Percentiles rank a stretch among this genome's conserved stretches.
Conservation (phyloP, 2,113 vertebrate genomes). For the Diadophis punctatus region DNA sequence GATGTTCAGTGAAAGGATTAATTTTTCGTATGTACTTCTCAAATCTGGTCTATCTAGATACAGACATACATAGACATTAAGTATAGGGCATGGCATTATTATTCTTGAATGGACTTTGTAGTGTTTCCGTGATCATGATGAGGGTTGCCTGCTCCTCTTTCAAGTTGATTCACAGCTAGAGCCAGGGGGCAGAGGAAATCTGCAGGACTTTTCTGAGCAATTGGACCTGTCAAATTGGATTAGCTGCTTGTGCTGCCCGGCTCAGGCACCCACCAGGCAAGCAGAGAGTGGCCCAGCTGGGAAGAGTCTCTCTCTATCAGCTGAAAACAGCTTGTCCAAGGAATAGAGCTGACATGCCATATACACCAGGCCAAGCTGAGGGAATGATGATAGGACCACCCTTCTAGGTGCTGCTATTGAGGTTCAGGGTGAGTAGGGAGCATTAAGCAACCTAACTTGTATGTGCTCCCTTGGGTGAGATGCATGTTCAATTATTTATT, state of each 20-base stretch:
- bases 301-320: conserved; percentile 13
- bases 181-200: conserved; percentile 5
- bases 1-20: background rate
- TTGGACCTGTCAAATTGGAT: conserved; percentile 23
- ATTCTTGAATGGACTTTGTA: background rate
- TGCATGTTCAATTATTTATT: background rate
- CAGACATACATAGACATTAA: too few species aligned
- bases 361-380: background rate
- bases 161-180: background rate
- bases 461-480: background rate
- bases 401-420: background rate
- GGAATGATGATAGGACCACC: background rate
- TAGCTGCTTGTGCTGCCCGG: background rate
- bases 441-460: background rate
- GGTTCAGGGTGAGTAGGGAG: background rate
- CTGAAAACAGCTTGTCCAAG: conserved; percentile 19
- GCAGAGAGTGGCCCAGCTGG: conserved; percentile 17
- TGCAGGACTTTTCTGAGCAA: conserved; percentile 23
- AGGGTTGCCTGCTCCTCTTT: background rate
- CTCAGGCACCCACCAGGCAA: conserved; percentile 4
- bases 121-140: background rate
- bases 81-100: background rate
- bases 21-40: background rate
- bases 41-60: too few species aligned
- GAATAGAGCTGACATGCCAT: conserved; percentile 4